phyloP scores from a whole-genome alignment of 1,140 invertebrate species.

The Teleopsis dalmanni region DNA sequence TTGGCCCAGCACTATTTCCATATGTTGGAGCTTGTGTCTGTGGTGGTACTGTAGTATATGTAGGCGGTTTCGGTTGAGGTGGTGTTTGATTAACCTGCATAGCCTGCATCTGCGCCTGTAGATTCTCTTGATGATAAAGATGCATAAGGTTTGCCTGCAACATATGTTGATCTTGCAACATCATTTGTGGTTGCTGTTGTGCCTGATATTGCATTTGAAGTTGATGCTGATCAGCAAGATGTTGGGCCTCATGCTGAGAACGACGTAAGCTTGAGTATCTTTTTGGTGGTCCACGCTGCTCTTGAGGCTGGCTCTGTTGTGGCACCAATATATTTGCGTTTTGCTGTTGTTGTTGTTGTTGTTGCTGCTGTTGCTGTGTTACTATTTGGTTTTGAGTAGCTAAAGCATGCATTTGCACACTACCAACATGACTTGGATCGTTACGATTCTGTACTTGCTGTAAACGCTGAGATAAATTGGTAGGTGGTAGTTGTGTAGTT shows the following conservation, averaged over 20 bases:
- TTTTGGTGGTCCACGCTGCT: constrained; percentile 53
- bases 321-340: constrained; percentile 11
- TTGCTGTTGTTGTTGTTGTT: constrained; percentile 42
- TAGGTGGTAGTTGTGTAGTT: constrained; percentile 3
- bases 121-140: constrained; percentile 37
- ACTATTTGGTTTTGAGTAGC: constrained; percentile 26
- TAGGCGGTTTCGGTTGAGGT: constrained; percentile 14
- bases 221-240: constrained; percentile 27
- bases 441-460: constrained; percentile 41
- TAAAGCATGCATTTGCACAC: constrained; percentile 40
- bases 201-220: constrained; percentile 21
- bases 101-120: constrained; percentile 36
- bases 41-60: constrained; percentile 7
- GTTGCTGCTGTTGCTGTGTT: constrained; percentile 27
- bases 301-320: constrained; percentile 27
- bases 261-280: constrained; percentile 66
- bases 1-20: background rate
- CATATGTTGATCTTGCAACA: constrained; percentile 37
- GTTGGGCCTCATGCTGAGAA: constrained; percentile 44
- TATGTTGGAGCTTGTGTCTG: constrained; percentile 14
- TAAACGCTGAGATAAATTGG: constrained; percentile 34
- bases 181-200: constrained; percentile 24
- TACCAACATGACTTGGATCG: constrained; percentile 41
- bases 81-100: constrained; percentile 21
- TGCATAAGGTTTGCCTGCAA: constrained; percentile 30